phyloP scores from a whole-genome alignment of 2,113 vertebrate species.

The Uria aalge region DNA sequence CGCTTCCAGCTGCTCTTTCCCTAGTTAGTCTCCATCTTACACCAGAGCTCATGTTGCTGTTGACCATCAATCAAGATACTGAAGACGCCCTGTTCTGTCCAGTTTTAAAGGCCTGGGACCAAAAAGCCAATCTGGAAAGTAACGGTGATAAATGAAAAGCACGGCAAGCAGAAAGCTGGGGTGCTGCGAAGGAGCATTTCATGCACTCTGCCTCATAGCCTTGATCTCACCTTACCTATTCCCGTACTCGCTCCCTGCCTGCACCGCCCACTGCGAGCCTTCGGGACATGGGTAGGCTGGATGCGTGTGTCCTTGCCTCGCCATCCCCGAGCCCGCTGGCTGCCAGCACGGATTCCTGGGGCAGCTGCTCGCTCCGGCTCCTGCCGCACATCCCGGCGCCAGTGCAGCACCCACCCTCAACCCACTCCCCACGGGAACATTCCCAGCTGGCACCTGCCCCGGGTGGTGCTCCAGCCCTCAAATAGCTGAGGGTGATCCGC shows the following conservation, averaged over 20 bases:
- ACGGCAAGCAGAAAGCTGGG: background rate
- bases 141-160: background rate
- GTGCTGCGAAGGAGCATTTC: background rate
- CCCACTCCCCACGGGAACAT: background rate
- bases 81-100: background rate
- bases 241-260: background rate
- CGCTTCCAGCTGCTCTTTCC: background rate
- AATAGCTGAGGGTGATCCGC: background rate
- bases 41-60: background rate
- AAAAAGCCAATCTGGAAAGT: background rate
- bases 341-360: background rate
- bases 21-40: background rate
- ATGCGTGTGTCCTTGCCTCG: accelerated
- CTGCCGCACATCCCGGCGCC: accelerated
- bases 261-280: background rate
- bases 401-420: background rate
- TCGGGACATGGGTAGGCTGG: accelerated
- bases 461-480: accelerated
- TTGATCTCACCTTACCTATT: background rate
- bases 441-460: accelerated
- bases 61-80: background rate
- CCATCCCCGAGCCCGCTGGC: accelerated
- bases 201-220: background rate
- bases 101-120: background rate
- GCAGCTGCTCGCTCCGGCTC: background rate